A percentile compares a stretch with the other conserved stretches of the same genome.
Conservation (phyloP, 2,888 invertebrate genomes). For the Agrotis puta region DNA sequence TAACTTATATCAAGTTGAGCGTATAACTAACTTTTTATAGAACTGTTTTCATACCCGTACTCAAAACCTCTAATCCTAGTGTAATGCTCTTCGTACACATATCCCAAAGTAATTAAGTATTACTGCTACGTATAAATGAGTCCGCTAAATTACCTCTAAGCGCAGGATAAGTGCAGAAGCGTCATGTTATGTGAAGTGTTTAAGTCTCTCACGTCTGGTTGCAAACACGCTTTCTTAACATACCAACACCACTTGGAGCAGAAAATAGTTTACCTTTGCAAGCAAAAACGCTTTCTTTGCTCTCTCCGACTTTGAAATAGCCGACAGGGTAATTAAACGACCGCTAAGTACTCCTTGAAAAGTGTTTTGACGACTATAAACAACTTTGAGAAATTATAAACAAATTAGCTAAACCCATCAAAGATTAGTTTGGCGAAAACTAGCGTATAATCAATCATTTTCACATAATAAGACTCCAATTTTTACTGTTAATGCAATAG, state of each 20-base stretch:
- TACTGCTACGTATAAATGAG: conserved; percentile 1
- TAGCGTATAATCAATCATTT: conserved; percentile 42
- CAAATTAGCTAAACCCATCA: conserved; percentile 41
- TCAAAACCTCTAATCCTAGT: conserved; percentile 17
- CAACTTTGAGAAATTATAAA: conserved; percentile 32
- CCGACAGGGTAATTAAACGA: conserved; percentile 38
- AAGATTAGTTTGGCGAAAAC: conserved; percentile 38
- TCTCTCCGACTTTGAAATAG: conserved; percentile 48
- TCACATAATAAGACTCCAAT: conserved; percentile 27
- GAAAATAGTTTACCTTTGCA: conserved; percentile 71
- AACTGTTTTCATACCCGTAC: conserved; percentile 9
- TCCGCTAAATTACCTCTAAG: conserved; percentile 48
- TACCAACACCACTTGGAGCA: conserved; percentile 72
- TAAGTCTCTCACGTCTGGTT: conserved; percentile 60
- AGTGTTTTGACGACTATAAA: conserved; percentile 38
- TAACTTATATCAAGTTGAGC: neutral
- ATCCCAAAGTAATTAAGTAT: conserved; percentile 25
- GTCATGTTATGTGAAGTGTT: conserved; percentile 64
- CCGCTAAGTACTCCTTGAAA: conserved; percentile 34
- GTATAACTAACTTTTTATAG: neutral
- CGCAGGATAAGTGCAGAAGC: conserved; percentile 62
- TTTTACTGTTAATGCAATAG: conserved; percentile 45
- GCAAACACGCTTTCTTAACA: conserved; percentile 78
- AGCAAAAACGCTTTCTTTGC: conserved; percentile 58
- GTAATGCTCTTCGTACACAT: conserved; percentile 13